Percentiles rank a stretch among this genome's conserved stretches.
Evolutionary conservation across 2,797 vertebrate genomes (phyloP).

Genomic region (Myotis planiceps): DNA sequence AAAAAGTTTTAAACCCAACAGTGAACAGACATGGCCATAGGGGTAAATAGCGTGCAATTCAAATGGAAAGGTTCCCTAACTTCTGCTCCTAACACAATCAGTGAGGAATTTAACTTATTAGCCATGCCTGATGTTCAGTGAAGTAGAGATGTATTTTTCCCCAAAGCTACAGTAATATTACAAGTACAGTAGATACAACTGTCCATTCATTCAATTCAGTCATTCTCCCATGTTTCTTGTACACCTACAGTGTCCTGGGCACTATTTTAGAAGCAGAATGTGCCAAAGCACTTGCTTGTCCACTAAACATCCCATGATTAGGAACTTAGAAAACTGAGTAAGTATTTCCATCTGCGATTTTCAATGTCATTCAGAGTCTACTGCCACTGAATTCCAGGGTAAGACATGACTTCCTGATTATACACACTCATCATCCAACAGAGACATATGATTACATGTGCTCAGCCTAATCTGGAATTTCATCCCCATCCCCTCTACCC

Average conservation of each 20-base stretch:
- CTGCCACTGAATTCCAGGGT: background rate
- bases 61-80: background rate
- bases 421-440: background rate
- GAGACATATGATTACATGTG: background rate
- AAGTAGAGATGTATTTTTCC: background rate
- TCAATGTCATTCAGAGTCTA: background rate
- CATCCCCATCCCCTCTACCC: background rate
- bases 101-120: background rate
- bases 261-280: background rate
- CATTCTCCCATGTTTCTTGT: background rate
- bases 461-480: background rate
- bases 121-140: background rate
- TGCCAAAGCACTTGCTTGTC: background rate
- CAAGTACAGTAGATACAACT: background rate
- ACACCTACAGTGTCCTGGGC: background rate
- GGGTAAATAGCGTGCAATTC: background rate
- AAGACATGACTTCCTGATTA: constrained; percentile 20
- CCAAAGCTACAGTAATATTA: background rate
- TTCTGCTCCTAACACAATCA: background rate
- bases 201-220: background rate
- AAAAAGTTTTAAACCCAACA: background rate
- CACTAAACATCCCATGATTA: background rate
- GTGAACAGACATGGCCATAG: background rate
- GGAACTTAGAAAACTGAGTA: constrained; percentile 3
- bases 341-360: background rate